Base-by-base conservation (phyloP, 2,888 invertebrate species). In the Pogonocherus hispidulus region DNA sequence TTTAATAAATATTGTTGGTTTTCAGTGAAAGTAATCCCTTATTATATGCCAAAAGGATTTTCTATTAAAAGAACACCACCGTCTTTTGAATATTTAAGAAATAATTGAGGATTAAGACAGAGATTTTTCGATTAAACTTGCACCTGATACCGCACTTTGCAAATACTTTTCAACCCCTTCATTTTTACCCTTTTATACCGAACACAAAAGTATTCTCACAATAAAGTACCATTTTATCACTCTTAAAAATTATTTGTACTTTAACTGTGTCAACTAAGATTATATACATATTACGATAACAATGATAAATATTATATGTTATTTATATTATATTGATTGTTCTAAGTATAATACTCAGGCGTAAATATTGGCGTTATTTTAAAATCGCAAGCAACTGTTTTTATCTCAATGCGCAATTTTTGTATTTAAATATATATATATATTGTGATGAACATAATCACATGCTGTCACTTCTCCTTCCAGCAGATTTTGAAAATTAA, bases 71-170 rank as follows among this genome's bases (percentile, higher is more conserved):
- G 66, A 67, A 67, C 63, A 60, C 66, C 71, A 65, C 73, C 66
- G 67, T 68, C 77, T 80, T 80, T 77, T 78, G 80, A 80, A 80
- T 79, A 79, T 80, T 79, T 78, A 79, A 77, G 77, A 78, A 81
- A 79, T 81, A 80, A 82, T 82, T 81, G 80, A 73, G 80, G 82
- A 82, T 82, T 82, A 81, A 71, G 74, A 74, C 78, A 68, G 76
- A 76, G 82, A 81, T 82, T 82, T 81, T 81, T 81, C 79, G 79
- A 80, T 82, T 80, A 80, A 75, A 74, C 72, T 76, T 74, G 79
- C 82, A 82, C 82, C 82, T 82, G 82, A 81, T 81, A 79, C 80
- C 76, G 72, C 69, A 69, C 71, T 73, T 70, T 66, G 69, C 70
- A 62, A 73, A 71, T 73, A 71, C 71, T 75, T 74, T 75, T 70